These are phyloP conservation scores for Rhopalosiphum maidis DNA, from an alignment of 1,140 invertebrate species.

Conservation along the genomic window DNA sequence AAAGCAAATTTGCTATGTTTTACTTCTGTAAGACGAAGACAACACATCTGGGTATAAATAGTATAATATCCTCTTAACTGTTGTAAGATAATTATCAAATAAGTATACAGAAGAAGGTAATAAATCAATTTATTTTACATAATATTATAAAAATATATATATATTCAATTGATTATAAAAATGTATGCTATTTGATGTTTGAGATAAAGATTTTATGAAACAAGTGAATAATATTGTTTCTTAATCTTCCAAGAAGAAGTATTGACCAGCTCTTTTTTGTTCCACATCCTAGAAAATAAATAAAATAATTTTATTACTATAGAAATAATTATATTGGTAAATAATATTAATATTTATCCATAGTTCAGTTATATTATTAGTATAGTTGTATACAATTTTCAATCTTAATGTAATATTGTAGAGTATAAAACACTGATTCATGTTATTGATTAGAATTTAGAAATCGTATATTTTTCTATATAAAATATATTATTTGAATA, in stretches of 20 bases:
- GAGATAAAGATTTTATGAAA: neutral
- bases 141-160: constrained; percentile 4
- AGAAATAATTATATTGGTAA: neutral
- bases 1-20: no score
- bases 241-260: constrained; percentile 90
- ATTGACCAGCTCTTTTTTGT: constrained; percentile 96
- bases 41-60: no score
- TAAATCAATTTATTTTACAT: constrained; percentile 4
- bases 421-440: no score
- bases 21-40: no score
- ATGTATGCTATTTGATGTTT: constrained; percentile 17
- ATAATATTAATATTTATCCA: neutral
- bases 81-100: neutral
- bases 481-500: no score
- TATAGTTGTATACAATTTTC: no score
- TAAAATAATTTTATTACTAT: constrained; percentile 55
- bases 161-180: constrained; percentile 38
- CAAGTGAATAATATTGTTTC: neutral
- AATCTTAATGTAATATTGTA: no score
- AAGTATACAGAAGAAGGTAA: neutral
- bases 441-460: no score
- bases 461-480: no score
- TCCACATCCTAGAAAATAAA: constrained; percentile 82
- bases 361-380: no score
- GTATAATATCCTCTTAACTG: neutral